These are phyloP conservation scores for Sebastes iracundus DNA, from an alignment of 2,797 vertebrate genomes.

Conservation along the genomic window DNA sequence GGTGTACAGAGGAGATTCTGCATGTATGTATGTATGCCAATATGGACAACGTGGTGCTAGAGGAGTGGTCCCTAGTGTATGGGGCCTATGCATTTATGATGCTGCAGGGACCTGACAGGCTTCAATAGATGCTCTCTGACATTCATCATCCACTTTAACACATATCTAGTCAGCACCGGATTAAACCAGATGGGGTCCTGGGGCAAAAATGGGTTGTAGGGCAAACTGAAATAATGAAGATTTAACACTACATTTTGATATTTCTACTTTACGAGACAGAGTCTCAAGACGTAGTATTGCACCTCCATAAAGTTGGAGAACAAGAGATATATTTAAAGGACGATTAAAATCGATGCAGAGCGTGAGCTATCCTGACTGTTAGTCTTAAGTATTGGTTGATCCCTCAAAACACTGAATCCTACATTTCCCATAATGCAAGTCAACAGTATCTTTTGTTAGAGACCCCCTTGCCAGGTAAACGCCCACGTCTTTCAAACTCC, in stretches of 20 bases:
- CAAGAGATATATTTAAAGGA: neutral
- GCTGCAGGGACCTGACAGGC: constrained; percentile 2
- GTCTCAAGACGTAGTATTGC: neutral
- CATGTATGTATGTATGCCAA: neutral
- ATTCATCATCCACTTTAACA: neutral
- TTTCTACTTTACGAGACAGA: neutral
- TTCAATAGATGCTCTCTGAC: constrained; percentile 4
- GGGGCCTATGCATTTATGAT: constrained; percentile 16
- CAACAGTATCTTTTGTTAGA: neutral
- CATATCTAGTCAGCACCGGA: neutral
- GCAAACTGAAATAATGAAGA: neutral
- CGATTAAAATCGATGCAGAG: neutral
- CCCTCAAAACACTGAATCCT: neutral
- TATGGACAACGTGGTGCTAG: neutral
- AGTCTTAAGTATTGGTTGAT: neutral
- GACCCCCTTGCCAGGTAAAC: neutral
- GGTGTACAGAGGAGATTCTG: constrained; percentile 1
- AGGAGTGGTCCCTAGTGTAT: constrained; percentile 3
- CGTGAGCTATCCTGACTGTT: neutral
- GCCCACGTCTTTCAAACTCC: neutral
- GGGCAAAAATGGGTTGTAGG: neutral
- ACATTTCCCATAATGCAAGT: neutral
- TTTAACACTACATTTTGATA: neutral
- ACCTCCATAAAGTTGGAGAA: neutral
- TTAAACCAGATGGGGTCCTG: neutral